Percentiles rank a stretch among this genome's conserved stretches.
Conservation (phyloP, 2,113 vertebrate species). For the Otocyon megalotis region DNA sequence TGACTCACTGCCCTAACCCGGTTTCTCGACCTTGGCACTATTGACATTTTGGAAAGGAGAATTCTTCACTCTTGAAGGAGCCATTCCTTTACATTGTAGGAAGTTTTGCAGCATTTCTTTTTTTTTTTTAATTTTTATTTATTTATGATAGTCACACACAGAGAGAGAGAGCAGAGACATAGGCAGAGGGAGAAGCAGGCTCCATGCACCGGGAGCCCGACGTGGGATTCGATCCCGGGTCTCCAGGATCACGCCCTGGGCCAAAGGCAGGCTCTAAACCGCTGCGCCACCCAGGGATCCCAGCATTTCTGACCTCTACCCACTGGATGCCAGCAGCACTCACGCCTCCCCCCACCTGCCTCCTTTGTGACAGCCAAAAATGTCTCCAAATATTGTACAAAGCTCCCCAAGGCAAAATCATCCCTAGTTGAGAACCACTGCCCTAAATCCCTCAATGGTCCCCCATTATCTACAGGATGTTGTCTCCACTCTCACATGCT, state of each 20-base stretch:
- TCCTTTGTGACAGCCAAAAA: neutral
- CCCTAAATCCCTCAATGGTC: neutral
- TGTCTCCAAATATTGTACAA: neutral
- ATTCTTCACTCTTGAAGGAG: neutral
- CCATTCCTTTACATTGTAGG: too few species aligned
- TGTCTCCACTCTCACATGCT: accelerated
- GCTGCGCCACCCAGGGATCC: too few species aligned
- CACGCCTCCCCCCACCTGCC: neutral
- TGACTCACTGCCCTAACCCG: neutral
- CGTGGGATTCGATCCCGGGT: too few species aligned
- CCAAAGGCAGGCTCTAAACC: too few species aligned
- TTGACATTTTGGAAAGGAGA: neutral
- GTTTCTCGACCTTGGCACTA: neutral
- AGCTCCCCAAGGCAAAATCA: too few species aligned
- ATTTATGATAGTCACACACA: too few species aligned
- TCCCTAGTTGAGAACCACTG: neutral
- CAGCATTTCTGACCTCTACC: neutral
- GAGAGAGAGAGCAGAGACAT: too few species aligned
- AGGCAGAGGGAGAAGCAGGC: too few species aligned
- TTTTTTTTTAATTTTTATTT: too few species aligned
- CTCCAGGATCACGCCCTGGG: too few species aligned
- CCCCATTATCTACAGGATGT: neutral
- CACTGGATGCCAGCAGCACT: neutral
- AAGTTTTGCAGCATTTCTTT: too few species aligned
- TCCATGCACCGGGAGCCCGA: too few species aligned